These are phyloP conservation scores for Sebastes trivittatus DNA, from an alignment of 2,797 vertebrate species.

Conservation along the genomic window DNA sequence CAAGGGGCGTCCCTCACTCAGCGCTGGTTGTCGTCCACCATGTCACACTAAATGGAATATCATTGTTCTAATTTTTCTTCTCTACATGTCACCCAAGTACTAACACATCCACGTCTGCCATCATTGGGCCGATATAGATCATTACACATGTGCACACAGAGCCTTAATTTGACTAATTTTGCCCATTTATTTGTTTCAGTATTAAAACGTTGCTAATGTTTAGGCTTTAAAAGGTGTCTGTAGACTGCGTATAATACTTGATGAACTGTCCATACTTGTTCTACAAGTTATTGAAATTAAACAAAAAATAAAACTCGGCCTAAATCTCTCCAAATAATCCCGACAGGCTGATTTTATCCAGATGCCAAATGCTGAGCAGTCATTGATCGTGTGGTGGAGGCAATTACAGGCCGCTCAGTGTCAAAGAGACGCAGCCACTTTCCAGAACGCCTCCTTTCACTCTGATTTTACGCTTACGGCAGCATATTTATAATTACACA, in stretches of 20 bases:
- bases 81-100: not conserved
- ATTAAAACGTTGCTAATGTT: not conserved
- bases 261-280: not conserved
- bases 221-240: not conserved
- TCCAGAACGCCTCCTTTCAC: slow-evolving; percentile 53
- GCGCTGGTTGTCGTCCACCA: slow-evolving; percentile 4
- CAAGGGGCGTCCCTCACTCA: slow-evolving; percentile 9
- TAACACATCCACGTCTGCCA: not conserved
- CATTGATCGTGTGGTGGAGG: slow-evolving; percentile 71
- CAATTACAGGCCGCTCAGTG: slow-evolving; percentile 69
- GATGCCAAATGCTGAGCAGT: slow-evolving; percentile 57
- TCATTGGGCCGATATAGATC: not conserved
- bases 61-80: slow-evolving; percentile 21
- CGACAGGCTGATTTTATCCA: slow-evolving; percentile 55
- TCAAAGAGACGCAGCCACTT: slow-evolving; percentile 61
- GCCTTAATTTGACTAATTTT: not conserved
- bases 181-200: not conserved
- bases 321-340: slow-evolving; percentile 37
- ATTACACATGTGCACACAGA: not conserved
- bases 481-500: slow-evolving; percentile 82
- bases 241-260: not conserved
- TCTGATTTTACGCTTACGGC: slow-evolving; percentile 70
- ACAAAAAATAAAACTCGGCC: not conserved
- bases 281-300: not conserved
- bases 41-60: slow-evolving; percentile 27